These are phyloP conservation scores for Melanotaenia duboulayi DNA, from an alignment of 2,113 vertebrate genomes.

Conservation along the genomic window DNA sequence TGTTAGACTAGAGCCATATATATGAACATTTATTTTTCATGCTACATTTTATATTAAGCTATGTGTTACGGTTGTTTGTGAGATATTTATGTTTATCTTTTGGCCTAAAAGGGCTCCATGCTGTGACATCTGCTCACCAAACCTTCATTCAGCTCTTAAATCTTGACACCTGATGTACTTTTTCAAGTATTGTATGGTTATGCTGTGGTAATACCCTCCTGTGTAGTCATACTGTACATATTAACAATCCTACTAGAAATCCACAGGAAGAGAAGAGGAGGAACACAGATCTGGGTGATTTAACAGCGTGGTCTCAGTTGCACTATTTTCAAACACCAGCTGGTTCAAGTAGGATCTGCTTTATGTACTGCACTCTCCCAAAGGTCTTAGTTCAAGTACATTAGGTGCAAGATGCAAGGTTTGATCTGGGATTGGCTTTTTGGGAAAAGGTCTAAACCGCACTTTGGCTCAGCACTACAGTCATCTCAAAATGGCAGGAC, in stretches of 20 bases:
- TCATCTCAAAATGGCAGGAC: constrained; percentile 63
- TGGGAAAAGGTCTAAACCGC: constrained; percentile 38
- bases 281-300: neutral
- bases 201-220: constrained; percentile 24
- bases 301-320: constrained; percentile 38
- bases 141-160: constrained; percentile 20
- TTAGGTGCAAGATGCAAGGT: constrained; percentile 25
- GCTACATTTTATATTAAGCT: constrained; percentile 79
- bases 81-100: constrained; percentile 69
- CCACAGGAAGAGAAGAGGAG: neutral
- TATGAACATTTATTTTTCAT: constrained; percentile 76
- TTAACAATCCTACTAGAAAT: constrained; percentile 24
- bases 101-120: constrained; percentile 54
- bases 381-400: constrained; percentile 53
- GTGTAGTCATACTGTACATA: constrained; percentile 36
- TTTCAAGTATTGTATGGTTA: constrained; percentile 20
- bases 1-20: constrained; percentile 72
- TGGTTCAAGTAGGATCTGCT: constrained; percentile 43
- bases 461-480: constrained; percentile 60
- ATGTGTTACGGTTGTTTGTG: constrained; percentile 64
- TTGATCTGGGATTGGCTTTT: neutral
- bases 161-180: constrained; percentile 41
- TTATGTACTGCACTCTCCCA: constrained; percentile 19
- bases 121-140: constrained; percentile 37
- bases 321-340: constrained; percentile 62